Percentiles rank a stretch among this genome's conserved stretches.
Evolutionary conservation across 2,888 invertebrate genomes (phyloP).

Genomic region (Troilus luridus): DNA sequence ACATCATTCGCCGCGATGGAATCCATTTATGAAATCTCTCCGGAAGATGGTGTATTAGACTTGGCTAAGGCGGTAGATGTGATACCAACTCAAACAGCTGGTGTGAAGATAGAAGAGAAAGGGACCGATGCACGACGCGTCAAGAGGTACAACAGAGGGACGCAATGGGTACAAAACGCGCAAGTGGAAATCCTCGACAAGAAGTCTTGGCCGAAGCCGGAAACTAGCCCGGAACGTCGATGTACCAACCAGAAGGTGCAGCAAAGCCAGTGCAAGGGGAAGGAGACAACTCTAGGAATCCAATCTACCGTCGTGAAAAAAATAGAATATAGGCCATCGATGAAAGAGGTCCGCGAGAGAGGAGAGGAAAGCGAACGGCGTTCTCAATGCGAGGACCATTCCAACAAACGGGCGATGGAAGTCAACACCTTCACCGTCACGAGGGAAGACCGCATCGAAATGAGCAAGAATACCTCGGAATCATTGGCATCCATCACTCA

Average conservation of each 20-base stretch:
- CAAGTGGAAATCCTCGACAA: not conserved
- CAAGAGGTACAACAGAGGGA: conserved; percentile 21
- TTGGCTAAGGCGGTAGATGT: not conserved
- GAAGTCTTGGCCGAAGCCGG: not conserved
- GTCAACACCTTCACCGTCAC: not conserved
- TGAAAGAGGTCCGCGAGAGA: not conserved
- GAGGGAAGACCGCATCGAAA: not conserved
- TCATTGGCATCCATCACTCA: not conserved
- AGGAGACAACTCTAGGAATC: not conserved
- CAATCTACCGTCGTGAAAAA: conserved; percentile 16
- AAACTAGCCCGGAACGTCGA: not conserved
- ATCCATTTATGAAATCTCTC: not conserved
- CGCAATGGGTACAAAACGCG: not conserved
- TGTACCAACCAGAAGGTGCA: not conserved
- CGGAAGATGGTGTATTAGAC: not conserved
- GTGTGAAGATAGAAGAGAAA: not conserved
- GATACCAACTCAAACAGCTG: not conserved
- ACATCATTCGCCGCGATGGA: not conserved
- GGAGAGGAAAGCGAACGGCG: not conserved
- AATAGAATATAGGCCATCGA: not conserved
- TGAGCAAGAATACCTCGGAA: not conserved
- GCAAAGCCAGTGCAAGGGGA: not conserved
- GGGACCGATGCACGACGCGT: not conserved
- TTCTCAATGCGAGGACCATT: not conserved
- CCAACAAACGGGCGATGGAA: not conserved